Evolutionary conservation across 1,140 invertebrate genomes (phyloP), one percentile per base, ranked within the genome.

Genomic region (Drosophila lacertosa): DNA sequence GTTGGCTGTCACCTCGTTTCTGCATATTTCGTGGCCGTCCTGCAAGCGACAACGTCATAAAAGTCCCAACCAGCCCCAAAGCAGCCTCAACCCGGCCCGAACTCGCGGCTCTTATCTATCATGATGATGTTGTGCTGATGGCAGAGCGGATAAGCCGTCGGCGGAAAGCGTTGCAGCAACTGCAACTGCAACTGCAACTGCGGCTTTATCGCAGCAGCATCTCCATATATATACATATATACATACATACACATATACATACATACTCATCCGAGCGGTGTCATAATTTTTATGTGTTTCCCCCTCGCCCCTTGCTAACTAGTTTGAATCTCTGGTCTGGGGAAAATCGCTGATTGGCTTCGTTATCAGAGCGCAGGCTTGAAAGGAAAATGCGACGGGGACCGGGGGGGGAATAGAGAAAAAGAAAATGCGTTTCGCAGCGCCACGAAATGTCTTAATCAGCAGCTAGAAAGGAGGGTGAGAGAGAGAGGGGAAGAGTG

Each of bases 81-180:
- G 24, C 51, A 35, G 18, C 45, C n/a, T n/a, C n/a, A n/a, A n/a
- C n/a, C n/a, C n/a, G n/a, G n/a, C n/a, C n/a, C 32, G 22, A 39
- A 22, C 37, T 42, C 22, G 24, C 47, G 20, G 32, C 39, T 47
- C 71, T 84, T 84, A 84, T 79, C 80, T 84, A 76, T 73, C 57
- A 67, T 50, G 80, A 74, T 84, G 69, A 79, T 84, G 76, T 80
- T 84, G 65, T 79, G 73, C 72, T 80, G 80, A 84, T 84, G 80
- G 60, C 50, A 67, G 24, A 55, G 40, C 80, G 65, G 80, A 84
- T 84, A 84, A 79, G 73, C 24, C 54, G 15, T 9, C n/a, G 44
- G 44, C 55, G 15, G 26, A 48, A 32, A 16, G 11, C 20, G 32
- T 44, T 33, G 37, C 45, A 24, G 26, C n/a, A n/a, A n/a, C 54